Base-by-base conservation (phyloP, 2,888 invertebrate genomes). In the Chaetoderma sp. region DNA sequence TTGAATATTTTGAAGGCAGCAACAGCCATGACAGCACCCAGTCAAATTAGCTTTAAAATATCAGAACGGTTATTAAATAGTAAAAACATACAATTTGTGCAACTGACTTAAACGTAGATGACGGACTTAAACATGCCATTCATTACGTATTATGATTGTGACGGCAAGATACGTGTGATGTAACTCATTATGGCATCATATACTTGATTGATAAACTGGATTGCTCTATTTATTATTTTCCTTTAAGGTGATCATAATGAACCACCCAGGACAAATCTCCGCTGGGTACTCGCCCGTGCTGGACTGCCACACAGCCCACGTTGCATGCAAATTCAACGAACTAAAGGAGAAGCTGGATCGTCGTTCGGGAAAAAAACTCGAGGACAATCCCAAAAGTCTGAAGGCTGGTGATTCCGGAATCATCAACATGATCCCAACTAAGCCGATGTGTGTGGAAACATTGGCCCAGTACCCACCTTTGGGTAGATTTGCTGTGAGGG, bases 231-330 rank as follows among this genome's bases (percentile, higher is more conserved):
- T n/a, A n/a, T n/a, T n/a, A n/a, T n/a, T n/a, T n/a, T n/a, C n/a
- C n/a, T n/a, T 73, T 16, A 71, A 85, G 84, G 98, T 99, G 81
- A 99, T 99, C 86, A 96, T 99, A 75, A 91, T 99, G 88, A 99
- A 99, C 90, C 99, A 99, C 89, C 99, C 99, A 77, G 98, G 99
- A 86, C 96, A 98, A 90, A 99, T 99, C 88, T 92, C 94, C 87
- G 95, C 96, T 86, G 99, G 99, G 74, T 99, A 99, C 90, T 96
- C 98, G 72, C 99, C 99, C 71, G 99, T 99, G 77, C 90, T 99
- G 88, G 99, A 99, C 92, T 99, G 99, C 89, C 98, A 99, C 93
- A 99, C 99, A 70, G 98, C 98, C 84, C 99, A 99, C 90, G 99
- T 99, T 89, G 98, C 98, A 85, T 99, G 99, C 92, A 99, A 98